phyloP scores from a whole-genome alignment of 2,113 vertebrate species.

The Menura novaehollandiae region DNA sequence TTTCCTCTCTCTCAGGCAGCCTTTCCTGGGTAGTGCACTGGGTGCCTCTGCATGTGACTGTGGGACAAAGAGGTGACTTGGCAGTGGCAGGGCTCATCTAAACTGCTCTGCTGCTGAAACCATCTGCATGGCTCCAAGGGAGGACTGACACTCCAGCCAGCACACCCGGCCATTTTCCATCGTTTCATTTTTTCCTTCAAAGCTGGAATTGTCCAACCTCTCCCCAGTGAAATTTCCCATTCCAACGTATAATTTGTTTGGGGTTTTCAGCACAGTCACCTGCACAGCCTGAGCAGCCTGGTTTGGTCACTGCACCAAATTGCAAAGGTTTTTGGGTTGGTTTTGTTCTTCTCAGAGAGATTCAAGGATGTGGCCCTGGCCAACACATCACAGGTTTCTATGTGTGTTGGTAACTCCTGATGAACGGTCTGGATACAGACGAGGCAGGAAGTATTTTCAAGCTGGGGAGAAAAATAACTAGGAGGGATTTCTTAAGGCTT shows the following conservation, averaged over 20 bases:
- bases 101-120: not conserved
- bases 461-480: not conserved
- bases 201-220: not conserved
- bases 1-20: not conserved
- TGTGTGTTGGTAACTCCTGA: not conserved
- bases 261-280: not conserved
- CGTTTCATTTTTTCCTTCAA: not conserved
- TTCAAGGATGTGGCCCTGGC: not conserved
- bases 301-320: not conserved
- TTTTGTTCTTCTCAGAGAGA: not conserved
- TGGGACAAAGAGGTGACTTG: not conserved
- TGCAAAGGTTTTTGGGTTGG: not conserved
- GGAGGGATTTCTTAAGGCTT: not conserved
- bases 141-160: rapidly evolving
- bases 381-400: not conserved
- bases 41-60: not conserved
- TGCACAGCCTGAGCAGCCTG: not conserved
- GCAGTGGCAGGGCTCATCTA: rapidly evolving
- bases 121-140: not conserved
- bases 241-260: not conserved
- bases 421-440: rapidly evolving
- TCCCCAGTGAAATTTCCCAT: not conserved
- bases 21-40: not conserved
- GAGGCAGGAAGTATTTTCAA: not conserved
- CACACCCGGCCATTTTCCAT: not conserved